phyloP scores from a whole-genome alignment of 2,113 vertebrate genomes.

The Capra hircus region DNA sequence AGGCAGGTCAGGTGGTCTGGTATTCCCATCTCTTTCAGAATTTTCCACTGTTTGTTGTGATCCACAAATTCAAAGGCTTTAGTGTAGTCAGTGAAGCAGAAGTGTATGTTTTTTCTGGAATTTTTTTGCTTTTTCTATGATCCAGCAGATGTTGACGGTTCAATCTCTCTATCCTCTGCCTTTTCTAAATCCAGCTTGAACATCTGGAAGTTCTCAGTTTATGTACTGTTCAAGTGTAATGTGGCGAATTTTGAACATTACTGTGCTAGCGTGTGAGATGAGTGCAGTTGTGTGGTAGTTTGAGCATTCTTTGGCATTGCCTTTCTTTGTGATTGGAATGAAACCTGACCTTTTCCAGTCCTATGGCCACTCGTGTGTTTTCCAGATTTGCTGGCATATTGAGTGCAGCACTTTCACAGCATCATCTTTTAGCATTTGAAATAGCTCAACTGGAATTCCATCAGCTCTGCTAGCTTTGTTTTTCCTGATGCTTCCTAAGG shows the following conservation, averaged over 20 bases:
- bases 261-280: accelerated
- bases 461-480: background rate
- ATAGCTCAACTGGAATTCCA: background rate
- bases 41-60: background rate
- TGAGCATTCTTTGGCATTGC: background rate
- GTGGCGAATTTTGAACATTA: background rate
- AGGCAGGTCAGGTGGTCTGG: background rate
- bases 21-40: background rate
- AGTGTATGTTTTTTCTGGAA: background rate
- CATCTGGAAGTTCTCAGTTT: background rate
- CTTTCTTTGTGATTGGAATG: background rate
- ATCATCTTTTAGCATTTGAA: background rate
- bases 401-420: background rate
- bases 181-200: background rate
- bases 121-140: background rate
- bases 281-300: background rate
- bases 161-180: background rate
- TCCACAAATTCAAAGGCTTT: background rate
- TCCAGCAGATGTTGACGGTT: background rate
- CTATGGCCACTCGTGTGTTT: background rate
- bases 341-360: background rate
- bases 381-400: background rate
- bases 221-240: background rate
- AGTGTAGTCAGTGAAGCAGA: background rate
- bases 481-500: background rate